These are phyloP conservation scores for Aporrectodea caliginosa DNA, from an alignment of 1,140 invertebrate genomes.

Conservation along the genomic window DNA sequence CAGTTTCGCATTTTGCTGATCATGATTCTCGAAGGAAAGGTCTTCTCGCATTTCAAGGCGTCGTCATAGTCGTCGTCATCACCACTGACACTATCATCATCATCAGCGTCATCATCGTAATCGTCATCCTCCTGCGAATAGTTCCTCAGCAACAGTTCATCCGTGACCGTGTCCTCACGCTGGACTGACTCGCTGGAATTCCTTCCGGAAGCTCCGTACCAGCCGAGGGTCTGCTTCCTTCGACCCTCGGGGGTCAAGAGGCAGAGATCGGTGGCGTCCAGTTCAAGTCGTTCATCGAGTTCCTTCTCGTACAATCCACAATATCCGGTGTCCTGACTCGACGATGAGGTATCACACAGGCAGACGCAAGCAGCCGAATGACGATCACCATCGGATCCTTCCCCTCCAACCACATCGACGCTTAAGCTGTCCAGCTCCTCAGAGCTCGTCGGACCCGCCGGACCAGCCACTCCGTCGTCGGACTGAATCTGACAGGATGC, in stretches of 20 bases:
- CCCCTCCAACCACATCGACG: too few species aligned
- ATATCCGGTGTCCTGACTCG: background rate
- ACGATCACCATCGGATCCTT: too few species aligned
- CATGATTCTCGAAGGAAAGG: background rate
- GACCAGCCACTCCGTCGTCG: too few species aligned
- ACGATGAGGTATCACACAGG: background rate
- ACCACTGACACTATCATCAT: background rate
- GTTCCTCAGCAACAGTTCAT: background rate
- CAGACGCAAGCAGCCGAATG: background rate
- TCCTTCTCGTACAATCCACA: background rate
- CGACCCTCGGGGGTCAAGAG: too few species aligned
- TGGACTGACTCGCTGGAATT: background rate
- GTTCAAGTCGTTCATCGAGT: background rate
- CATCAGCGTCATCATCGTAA: background rate
- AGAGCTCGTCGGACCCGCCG: too few species aligned
- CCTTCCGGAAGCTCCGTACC: background rate
- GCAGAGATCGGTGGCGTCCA: background rate
- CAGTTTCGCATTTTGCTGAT: background rate
- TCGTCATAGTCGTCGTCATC: background rate
- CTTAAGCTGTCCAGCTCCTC: too few species aligned
- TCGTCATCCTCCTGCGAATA: background rate
- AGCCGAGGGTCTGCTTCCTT: background rate
- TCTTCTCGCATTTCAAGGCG: too few species aligned
- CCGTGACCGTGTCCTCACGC: background rate
- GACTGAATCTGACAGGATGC: too few species aligned